Conservation (phyloP, 1,140 invertebrate species). For the Brachionus sp. region DNA sequence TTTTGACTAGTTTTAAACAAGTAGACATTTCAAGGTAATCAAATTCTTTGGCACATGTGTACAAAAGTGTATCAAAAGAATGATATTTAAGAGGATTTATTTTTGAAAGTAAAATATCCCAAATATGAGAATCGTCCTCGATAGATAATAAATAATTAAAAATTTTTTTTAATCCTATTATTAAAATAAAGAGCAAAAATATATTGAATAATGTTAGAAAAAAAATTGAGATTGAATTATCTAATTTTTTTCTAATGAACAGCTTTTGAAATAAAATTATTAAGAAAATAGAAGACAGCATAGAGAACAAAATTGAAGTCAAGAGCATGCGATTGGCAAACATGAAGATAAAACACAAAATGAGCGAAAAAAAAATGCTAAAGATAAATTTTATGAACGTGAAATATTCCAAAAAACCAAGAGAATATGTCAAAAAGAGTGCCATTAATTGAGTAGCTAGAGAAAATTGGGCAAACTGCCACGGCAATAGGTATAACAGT, state of each 20-base stretch:
- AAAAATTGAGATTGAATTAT: background rate
- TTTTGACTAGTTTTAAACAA: slow-evolving; percentile 31
- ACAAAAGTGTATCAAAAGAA: slow-evolving; percentile 69
- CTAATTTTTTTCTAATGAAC: slow-evolving; percentile 6
- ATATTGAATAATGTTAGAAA: background rate
- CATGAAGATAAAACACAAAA: slow-evolving; percentile 61
- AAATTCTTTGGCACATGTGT: slow-evolving; percentile 78
- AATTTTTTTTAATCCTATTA: slow-evolving; percentile 19
- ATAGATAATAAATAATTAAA: slow-evolving; percentile 46
- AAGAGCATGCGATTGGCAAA: slow-evolving; percentile 69
- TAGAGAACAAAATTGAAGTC: slow-evolving; percentile 65
- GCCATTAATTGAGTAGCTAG: slow-evolving; percentile 66
- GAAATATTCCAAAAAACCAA: slow-evolving; percentile 63
- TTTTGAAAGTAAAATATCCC: slow-evolving; percentile 73
- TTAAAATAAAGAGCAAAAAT: slow-evolving; percentile 15
- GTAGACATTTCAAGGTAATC: slow-evolving; percentile 68
- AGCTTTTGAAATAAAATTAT: slow-evolving; percentile 47
- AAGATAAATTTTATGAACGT: slow-evolving; percentile 57
- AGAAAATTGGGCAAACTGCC: slow-evolving; percentile 71
- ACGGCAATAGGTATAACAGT: slow-evolving; percentile 56
- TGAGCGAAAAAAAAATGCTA: slow-evolving; percentile 47
- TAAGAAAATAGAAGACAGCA: slow-evolving; percentile 58
- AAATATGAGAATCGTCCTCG: slow-evolving; percentile 67
- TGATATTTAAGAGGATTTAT: slow-evolving; percentile 59
- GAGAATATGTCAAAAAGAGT: slow-evolving; percentile 64